A percentile compares a stretch with the other conserved stretches of the same genome.
Evolutionary conservation across 92 coral and sea anemone species (phyloP).

Genomic region (Blastomussa wellsi): DNA sequence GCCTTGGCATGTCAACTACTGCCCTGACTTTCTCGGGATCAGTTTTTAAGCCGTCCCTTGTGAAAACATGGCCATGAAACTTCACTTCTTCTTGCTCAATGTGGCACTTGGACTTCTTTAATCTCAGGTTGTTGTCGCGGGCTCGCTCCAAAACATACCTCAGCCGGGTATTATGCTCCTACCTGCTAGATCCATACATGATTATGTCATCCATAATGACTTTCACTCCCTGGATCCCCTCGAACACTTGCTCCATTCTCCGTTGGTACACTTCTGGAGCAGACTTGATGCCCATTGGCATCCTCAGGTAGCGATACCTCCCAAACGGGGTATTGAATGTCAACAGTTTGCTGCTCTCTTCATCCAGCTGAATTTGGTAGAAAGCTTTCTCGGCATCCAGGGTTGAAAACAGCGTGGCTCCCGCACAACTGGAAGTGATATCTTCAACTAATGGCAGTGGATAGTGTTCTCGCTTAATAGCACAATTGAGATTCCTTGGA

Average conservation of each 20-base stretch:
- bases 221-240: background rate
- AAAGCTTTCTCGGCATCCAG: constrained; percentile 53
- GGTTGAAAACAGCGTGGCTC: constrained; percentile 35
- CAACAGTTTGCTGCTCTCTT: too few relatives aligned
- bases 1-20: background rate
- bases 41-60: constrained; percentile 23
- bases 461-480: constrained; percentile 32
- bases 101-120: constrained; percentile 17
- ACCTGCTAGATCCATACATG: background rate
- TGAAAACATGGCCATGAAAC: constrained; percentile 37
- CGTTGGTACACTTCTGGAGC: constrained; percentile 27
- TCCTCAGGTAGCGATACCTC: constrained; percentile 28
- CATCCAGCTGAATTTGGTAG: too few relatives aligned
- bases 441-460: constrained; percentile 35
- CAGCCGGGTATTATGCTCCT: too few relatives aligned
- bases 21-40: constrained; percentile 33
- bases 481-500: constrained; percentile 27
- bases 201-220: constrained; percentile 49
- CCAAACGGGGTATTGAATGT: constrained; percentile 54
- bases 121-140: background rate
- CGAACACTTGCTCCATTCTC: constrained; percentile 26
- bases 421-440: constrained; percentile 21
- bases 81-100: background rate
- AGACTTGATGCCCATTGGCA: constrained; percentile 24
- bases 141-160: constrained; percentile 26